phyloP scores from a whole-genome alignment of 35 echinoderm and acorn worm species.

The Lytechinus pictus region DNA sequence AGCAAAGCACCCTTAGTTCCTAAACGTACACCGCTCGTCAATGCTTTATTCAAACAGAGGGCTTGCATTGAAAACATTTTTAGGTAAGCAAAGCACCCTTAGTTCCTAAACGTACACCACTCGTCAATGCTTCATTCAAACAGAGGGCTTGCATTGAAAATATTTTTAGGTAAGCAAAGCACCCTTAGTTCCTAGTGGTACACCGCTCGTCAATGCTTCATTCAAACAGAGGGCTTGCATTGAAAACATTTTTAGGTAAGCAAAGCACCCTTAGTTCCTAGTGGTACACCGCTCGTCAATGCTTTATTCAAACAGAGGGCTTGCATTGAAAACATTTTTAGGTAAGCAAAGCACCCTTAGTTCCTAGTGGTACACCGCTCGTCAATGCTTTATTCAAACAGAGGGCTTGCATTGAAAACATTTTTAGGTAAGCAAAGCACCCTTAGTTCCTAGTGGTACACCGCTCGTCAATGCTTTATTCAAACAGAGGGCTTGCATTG shows the following conservation, averaged over 20 bases:
- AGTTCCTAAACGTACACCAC: background rate
- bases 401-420: background rate
- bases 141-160: background rate
- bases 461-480: background rate
- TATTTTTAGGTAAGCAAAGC: background rate
- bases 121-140: background rate
- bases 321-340: conserved; percentile 99
- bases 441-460: background rate
- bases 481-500: background rate
- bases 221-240: no score
- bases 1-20: background rate
- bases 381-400: background rate
- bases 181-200: no score
- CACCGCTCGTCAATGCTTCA: no score
- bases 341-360: conserved; percentile 44
- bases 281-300: conserved; percentile 88
- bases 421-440: no score
- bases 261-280: conserved; percentile 91
- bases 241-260: no score
- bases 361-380: background rate
- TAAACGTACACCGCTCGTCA: background rate
- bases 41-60: background rate
- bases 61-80: background rate
- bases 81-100: no score
- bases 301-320: conserved; percentile 95